Evolutionary conservation across 2,888 invertebrate species (phyloP).

Genomic region (Pheosia tremula): DNA sequence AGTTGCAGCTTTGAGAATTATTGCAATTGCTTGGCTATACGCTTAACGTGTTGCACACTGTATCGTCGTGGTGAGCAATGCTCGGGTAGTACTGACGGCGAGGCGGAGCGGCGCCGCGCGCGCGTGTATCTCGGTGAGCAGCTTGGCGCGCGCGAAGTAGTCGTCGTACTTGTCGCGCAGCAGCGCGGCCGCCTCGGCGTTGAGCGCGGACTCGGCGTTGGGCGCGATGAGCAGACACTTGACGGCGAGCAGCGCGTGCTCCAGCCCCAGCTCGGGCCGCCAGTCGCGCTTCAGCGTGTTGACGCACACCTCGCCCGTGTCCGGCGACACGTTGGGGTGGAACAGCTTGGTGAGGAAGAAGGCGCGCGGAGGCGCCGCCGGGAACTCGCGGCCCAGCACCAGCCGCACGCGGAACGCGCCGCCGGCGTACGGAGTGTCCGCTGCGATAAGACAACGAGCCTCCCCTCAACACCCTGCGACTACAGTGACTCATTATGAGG

Average conservation of each 20-base stretch:
- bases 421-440: conserved; percentile 95
- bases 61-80: no score
- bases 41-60: no score
- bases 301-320: conserved; percentile 96
- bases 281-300: conserved; percentile 98
- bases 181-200: conserved; percentile 98
- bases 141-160: conserved; percentile 87
- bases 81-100: not conserved
- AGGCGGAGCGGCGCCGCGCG: conserved; percentile 81
- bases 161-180: conserved; percentile 96
- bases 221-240: conserved; percentile 98
- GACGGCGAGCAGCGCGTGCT: conserved; percentile 96
- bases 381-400: conserved; percentile 96
- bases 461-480: not conserved
- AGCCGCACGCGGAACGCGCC: conserved; percentile 96
- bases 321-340: conserved; percentile 97
- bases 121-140: conserved; percentile 76
- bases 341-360: conserved; percentile 98
- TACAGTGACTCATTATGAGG: no score
- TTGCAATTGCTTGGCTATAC: no score
- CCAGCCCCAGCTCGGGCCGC: conserved; percentile 97
- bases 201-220: conserved; percentile 98
- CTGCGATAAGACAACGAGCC: conserved; percentile 64
- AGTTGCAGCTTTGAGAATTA: no score
- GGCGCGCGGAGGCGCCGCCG: conserved; percentile 95